Conservation (phyloP, 92 coral and sea anemone species). For the Parazoanthus atlanticus region DNA sequence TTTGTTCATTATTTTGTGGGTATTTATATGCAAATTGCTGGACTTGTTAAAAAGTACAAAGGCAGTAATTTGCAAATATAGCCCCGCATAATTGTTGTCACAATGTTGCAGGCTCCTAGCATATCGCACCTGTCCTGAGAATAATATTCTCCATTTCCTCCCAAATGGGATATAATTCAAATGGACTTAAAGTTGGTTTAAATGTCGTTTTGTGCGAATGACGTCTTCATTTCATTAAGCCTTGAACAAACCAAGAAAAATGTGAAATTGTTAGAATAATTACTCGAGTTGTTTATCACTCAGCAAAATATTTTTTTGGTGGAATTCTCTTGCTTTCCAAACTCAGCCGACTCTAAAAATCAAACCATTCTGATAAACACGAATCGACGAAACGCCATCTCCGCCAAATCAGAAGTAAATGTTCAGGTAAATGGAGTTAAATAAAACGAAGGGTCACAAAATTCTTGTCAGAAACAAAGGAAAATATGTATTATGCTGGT, state of each 20-base stretch:
- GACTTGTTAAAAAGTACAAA: slow-evolving; percentile 35
- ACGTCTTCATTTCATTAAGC: slow-evolving; percentile 17
- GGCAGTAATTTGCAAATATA: slow-evolving; percentile 37
- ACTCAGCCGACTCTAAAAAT: neutral
- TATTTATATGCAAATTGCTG: slow-evolving; percentile 33
- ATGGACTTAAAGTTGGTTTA: neutral
- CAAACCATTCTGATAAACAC: neutral
- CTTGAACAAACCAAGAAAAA: neutral
- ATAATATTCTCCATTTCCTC: neutral
- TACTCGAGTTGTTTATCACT: neutral
- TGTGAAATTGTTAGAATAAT: slow-evolving; percentile 1
- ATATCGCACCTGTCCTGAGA: slow-evolving; percentile 7
- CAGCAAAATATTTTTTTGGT: neutral
- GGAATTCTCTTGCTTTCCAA: neutral
- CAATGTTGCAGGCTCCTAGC: neutral
- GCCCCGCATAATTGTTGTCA: slow-evolving; percentile 7
- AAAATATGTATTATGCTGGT: neutral
- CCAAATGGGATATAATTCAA: neutral
- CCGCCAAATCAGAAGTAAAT: neutral
- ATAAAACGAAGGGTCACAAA: neutral
- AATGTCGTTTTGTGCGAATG: neutral
- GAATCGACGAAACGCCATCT: neutral
- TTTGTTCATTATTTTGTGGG: neutral
- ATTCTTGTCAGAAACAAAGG: neutral
- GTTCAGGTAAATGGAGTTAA: neutral